Evolutionary conservation across 92 coral and sea anemone species (phyloP).

Genomic region (Chrysogorgia sp.): DNA sequence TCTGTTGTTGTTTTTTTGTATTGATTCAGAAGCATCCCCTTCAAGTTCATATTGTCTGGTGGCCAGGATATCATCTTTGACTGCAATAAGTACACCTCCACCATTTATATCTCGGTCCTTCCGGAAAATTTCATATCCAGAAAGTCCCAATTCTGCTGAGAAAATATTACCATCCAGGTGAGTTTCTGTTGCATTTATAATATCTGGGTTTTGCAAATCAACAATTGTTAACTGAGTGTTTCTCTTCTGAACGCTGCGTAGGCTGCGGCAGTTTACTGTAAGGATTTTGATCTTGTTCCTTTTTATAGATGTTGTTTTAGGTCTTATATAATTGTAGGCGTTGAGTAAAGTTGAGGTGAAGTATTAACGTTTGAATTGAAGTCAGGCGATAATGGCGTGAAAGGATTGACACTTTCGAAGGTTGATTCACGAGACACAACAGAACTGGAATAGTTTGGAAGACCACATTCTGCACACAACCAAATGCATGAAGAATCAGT

Average conservation of each 20-base stretch:
- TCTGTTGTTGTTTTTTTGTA: too few species aligned
- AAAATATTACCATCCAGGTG: constrained; percentile 44
- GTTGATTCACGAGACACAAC: neutral
- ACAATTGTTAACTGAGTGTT: constrained; percentile 37
- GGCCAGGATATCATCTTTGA: constrained; percentile 27
- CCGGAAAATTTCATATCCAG: constrained; percentile 29
- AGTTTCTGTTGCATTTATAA: constrained; percentile 62
- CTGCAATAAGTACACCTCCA: constrained; percentile 45
- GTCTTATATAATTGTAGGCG: too few species aligned
- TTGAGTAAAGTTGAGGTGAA: too few species aligned
- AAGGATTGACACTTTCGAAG: too few species aligned
- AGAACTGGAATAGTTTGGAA: constrained; percentile 8
- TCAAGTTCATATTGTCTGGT: constrained; percentile 44
- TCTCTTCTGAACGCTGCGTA: constrained; percentile 46
- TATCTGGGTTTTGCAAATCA: constrained; percentile 48
- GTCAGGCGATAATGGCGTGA: too few species aligned
- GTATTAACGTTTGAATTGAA: too few species aligned
- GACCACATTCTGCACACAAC: constrained; percentile 10
- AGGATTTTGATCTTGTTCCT: constrained; percentile 36
- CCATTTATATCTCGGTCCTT: constrained; percentile 36
- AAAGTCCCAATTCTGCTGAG: constrained; percentile 38
- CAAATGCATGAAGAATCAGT: constrained; percentile 13
- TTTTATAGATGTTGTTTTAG: too few species aligned
- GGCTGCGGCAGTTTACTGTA: constrained; percentile 56
- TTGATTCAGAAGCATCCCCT: constrained; percentile 15